Base-by-base conservation (phyloP, 2,888 invertebrate genomes). In the Actias luna region DNA sequence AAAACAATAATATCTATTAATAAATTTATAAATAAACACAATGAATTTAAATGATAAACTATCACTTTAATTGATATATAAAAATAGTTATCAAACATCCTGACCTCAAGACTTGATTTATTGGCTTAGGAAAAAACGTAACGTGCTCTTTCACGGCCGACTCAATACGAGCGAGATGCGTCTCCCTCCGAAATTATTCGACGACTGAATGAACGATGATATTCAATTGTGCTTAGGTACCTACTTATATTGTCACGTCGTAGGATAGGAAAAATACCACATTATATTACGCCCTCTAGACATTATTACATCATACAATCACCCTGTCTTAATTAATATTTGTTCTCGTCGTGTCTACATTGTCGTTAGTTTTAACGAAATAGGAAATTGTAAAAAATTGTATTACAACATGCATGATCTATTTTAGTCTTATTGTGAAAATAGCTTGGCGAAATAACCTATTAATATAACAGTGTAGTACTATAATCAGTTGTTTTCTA, bases 211-310 rank as follows among this genome's bases (percentile, higher is more conserved):
- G 64, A 66, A 63, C 22, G 14, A 22, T 58, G 57, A 18, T 58
- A 59, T 50, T 61, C 18, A 46, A 18, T 52, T 22, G 25, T 50
- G 46, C 22, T 25, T 25, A 50, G 46, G 33, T 66, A 64, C 61
- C 65, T 64, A 8, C 29, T 18, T 29, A 61, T 55, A 63, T 27
- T 65, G 69, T 42, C 25, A 22, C 12, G 14, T 25, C 46, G 46
- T 25, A 4, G 46, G 46, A 50, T 74, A 66, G 84, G 82, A 82
- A 80, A 84, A 82, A 65, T 74, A 79, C 78, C 66, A 63, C 55
- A 63, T 42, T 58, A 50, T 60, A 67, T 71, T 50, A 57, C 57
- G 67, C 63, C 62, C 62, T 65, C 62, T 65, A 65, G 31, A 61
- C n/a, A n/a, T n/a, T 63, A 58, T 78, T 77, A 77, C 79, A 71